These are phyloP conservation scores for Oncorhynchus masou DNA, from an alignment of 2,113 vertebrate species.

Conservation along the genomic window DNA sequence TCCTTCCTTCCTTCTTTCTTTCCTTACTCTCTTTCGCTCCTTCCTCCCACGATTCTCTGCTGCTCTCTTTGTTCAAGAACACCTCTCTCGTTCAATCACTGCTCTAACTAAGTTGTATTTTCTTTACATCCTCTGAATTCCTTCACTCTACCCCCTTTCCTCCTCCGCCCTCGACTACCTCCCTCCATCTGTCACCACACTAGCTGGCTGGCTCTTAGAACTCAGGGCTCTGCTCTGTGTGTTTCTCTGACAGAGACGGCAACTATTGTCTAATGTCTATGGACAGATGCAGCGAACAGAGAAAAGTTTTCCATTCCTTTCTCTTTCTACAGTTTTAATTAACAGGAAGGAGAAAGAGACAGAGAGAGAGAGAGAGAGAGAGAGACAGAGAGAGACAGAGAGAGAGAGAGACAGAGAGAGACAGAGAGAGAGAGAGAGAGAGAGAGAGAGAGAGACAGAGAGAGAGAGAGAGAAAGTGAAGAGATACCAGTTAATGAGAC, in stretches of 20 bases:
- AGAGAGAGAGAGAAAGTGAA: slow-evolving; percentile 4
- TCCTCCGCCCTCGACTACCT: neutral
- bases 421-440: neutral
- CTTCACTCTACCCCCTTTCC: too few species aligned
- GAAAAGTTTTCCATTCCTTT: neutral
- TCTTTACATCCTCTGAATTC: neutral
- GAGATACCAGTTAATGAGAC: slow-evolving; percentile 27
- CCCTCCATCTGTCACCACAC: neutral
- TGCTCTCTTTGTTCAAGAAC: neutral
- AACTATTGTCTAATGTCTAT: neutral
- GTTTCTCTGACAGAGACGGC: neutral
- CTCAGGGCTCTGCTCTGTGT: too few species aligned
- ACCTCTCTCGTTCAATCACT: neutral
- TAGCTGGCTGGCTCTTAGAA: neutral
- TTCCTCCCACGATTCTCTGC: neutral
- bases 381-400: neutral
- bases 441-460: neutral
- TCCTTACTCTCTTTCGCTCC: neutral
- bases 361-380: too few species aligned
- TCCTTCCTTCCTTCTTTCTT: neutral
- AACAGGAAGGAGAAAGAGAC: slow-evolving; percentile 10
- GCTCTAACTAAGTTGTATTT: neutral
- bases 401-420: slow-evolving; percentile 4
- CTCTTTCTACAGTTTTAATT: slow-evolving; percentile 24
- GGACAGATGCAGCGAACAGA: neutral